Conservation (phyloP, 35 echinoderm and acorn worm genomes). For the Lytechinus variegatus region DNA sequence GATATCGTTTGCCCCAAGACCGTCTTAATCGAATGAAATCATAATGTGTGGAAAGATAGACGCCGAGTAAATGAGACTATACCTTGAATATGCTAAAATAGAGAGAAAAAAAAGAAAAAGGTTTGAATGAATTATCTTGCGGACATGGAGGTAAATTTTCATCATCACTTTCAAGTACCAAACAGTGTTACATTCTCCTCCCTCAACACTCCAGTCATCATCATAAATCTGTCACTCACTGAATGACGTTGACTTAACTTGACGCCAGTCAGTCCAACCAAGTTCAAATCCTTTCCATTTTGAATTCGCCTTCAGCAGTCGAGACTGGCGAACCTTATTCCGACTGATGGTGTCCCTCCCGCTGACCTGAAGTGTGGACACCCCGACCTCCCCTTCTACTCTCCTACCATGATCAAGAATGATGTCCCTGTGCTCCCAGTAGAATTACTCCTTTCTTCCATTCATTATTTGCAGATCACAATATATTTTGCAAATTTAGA, state of each 20-base stretch:
- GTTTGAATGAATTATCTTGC: not conserved
- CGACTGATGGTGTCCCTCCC: not conserved
- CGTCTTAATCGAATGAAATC: too few species aligned
- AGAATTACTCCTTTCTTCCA: not conserved
- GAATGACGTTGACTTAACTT: slow-evolving; percentile 35
- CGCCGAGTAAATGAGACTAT: too few species aligned
- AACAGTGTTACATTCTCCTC: slow-evolving; percentile 15
- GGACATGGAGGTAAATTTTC: slow-evolving; percentile 18
- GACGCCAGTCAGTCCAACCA: slow-evolving; percentile 20
- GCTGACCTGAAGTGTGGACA: not conserved
- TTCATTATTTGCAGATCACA: not conserved
- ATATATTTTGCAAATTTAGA: not conserved
- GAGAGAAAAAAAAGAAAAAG: not conserved
- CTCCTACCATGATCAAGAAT: not conserved
- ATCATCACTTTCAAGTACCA: slow-evolving; percentile 12
- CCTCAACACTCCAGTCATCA: not conserved
- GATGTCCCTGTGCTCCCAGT: not conserved
- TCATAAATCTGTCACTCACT: slow-evolving; percentile 31
- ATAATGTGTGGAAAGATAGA: too few species aligned
- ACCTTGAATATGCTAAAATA: too few species aligned
- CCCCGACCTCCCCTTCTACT: not conserved
- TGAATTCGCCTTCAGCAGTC: not conserved
- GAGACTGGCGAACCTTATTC: not conserved
- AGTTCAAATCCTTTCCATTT: slow-evolving; percentile 3
- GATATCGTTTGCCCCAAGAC: too few species aligned